Evolutionary conservation across 2,888 invertebrate genomes (phyloP), one percentile per base, ranked within the genome.

Genomic region (Poecilus cupreus): DNA sequence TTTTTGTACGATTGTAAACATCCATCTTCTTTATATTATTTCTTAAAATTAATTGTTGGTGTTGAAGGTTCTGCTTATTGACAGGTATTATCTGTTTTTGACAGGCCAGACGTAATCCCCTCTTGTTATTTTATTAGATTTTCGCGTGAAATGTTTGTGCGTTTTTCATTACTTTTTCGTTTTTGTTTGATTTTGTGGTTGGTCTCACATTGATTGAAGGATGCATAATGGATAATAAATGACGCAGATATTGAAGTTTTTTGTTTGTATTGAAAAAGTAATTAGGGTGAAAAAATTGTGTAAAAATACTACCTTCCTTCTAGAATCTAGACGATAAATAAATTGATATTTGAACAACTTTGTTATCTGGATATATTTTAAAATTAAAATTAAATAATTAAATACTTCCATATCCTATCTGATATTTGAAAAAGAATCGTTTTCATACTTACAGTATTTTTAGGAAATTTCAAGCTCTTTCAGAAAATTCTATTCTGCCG

Each of bases 71-170:
- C 32, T 54, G 10, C 32, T 46, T 78, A 78, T 78, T 78, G 78
- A 68, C 78, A 64, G 46, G 11, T 13, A 78, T 78, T 78, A 64
- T 78, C 78, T 78, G 78, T 60, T 64, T 78, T 64, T 78, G 78
- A 78, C 78, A 64, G 78, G n/a, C 39, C 39, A 11, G 26, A 24
- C 20, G 64, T 78, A 78, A 78, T 64, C 64, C 24, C 3, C 16
- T n/a, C 18, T 70, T 70, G 39, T 70, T 70, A 70, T 70, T 70
- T 70, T 70, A 70, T 70, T 70, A 70, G 70, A 20, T 43, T 70
- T 22, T 43, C 70, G 37, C 43, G 70, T 70, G 70, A 43, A 57
- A 46, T 46, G 43, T 64, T 64, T 46, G 43, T 78, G 26, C 18
- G 64, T 46, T 78, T 78, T 78, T 20, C 64, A 43, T 64, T 60